Evolutionary conservation across 2,888 invertebrate genomes (phyloP), one percentile per base, ranked within the genome.

Genomic region (Rotaria macrura): DNA sequence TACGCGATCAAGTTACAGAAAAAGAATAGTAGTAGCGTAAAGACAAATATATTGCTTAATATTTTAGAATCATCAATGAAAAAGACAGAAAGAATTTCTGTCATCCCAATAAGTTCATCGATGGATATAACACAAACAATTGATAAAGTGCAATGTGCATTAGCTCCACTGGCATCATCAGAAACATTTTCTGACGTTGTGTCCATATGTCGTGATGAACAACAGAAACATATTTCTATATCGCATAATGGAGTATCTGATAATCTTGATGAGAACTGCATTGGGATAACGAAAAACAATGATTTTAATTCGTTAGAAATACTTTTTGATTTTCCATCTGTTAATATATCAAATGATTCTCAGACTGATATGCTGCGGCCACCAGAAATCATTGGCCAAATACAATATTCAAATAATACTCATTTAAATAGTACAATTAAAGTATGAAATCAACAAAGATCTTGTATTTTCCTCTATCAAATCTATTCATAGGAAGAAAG

Each of bases 91-190:
- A 25, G 7, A 65, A 65, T 1, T 7, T 0, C 2, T 65, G 17
- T 17, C 0, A 6, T 65, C 34, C 34, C 34, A 34, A 34, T 34
- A 34, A 65, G 17, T 34, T 34, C 34, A 65, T 65, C 65, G 4
- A 17, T 38, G 5, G 20, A 65, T 65, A 65, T 20, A 20, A 4
- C 34, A 29, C 20, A 6, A 65, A 20, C 34, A 20, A 29, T 34
- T 65, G 65, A 65, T 38, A 34, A 12, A 65, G 14, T 38, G 38
- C 14, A 88, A 88, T 83, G 87, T 88, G 40, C 89, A 85, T 88
- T 90, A 74, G 91, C 91, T 47, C 91, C 91, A 23, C 90, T 91
- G 10, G 91, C 91, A 3, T 90, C 90, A 1, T 90, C 90, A 87
- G 91, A 91, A 86, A 90, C 90, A 3, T 88, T 91, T 29, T 88